Conservation (phyloP, 2,888 invertebrate genomes). For the Machimus rusticus region DNA sequence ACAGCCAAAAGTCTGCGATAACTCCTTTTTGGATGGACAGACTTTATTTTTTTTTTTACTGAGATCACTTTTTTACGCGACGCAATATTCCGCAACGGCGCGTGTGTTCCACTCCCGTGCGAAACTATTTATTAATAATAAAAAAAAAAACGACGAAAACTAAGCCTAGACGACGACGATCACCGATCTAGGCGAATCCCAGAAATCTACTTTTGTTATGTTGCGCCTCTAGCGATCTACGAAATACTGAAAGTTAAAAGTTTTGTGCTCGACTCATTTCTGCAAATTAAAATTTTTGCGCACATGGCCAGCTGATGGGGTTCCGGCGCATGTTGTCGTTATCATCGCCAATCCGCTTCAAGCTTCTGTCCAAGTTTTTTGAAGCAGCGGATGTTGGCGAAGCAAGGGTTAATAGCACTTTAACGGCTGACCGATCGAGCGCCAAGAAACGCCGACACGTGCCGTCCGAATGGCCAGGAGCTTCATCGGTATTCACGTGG, state of each 20-base stretch:
- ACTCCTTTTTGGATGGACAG: neutral
- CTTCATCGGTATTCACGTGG: neutral
- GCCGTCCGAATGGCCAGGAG: neutral
- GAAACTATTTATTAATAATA: neutral
- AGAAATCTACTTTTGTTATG: neutral
- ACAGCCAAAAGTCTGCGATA: neutral
- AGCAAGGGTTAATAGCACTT: neutral
- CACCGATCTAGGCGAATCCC: neutral
- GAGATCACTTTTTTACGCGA: neutral
- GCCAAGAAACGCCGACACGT: neutral
- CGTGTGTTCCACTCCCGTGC: neutral
- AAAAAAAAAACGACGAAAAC: neutral
- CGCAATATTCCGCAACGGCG: neutral
- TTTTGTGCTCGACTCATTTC: neutral
- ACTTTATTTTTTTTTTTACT: neutral
- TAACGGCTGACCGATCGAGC: neutral
- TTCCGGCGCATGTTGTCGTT: slow-evolving; percentile 5
- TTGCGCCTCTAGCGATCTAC: neutral
- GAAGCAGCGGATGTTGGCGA: neutral
- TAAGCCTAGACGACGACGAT: neutral
- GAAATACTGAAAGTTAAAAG: neutral
- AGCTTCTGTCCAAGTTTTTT: neutral
- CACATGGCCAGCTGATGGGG: neutral
- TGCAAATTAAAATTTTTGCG: neutral
- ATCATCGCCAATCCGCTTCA: neutral